Percentiles rank a stretch among this genome's conserved stretches.
Evolutionary conservation across 2,113 vertebrate species (phyloP).

Genomic region (Oryzias woworae): DNA sequence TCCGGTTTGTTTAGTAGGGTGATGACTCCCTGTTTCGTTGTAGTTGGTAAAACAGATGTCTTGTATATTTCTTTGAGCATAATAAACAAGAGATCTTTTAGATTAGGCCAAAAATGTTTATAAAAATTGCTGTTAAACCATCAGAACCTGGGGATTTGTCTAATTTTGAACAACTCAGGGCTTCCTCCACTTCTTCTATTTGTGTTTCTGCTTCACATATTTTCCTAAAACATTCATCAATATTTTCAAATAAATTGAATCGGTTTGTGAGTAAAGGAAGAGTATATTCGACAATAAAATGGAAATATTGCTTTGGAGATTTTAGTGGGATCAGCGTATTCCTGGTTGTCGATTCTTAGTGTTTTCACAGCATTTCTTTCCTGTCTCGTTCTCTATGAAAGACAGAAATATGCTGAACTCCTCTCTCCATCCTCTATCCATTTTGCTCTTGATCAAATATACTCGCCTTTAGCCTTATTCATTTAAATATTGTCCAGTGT

Average conservation of each 20-base stretch:
- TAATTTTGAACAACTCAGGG: background rate
- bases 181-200: background rate
- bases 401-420: constrained; percentile 1
- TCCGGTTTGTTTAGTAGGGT: background rate
- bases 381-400: background rate
- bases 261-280: background rate
- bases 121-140: background rate
- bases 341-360: background rate
- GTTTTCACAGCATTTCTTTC: background rate
- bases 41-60: background rate
- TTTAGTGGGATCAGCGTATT: background rate
- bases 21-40: background rate
- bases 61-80: background rate
- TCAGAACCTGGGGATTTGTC: background rate
- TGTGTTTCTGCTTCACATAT: background rate
- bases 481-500: background rate
- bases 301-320: background rate
- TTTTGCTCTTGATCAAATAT: background rate
- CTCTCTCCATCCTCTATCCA: background rate
- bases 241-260: background rate
- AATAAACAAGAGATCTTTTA: background rate
- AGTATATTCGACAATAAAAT: background rate
- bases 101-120: background rate
- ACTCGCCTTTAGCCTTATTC: background rate
- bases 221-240: background rate